Evolutionary conservation across 2,113 vertebrate species (phyloP), one percentile per base, ranked within the genome.

Genomic region (Myodes glareolus): DNA sequence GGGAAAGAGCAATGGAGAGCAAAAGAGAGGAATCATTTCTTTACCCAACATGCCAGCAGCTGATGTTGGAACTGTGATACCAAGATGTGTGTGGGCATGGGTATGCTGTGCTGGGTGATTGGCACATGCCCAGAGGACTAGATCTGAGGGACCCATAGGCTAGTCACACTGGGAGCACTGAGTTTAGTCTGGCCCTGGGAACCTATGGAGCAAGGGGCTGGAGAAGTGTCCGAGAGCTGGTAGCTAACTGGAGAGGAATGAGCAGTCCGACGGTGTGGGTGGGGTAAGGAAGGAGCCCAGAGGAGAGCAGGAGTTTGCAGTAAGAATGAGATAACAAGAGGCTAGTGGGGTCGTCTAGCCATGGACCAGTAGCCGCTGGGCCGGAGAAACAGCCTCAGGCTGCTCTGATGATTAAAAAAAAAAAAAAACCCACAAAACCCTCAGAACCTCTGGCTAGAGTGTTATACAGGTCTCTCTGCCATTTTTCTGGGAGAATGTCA

Each of bases 31-130:
- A 85, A 33, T 36, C 11, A 5, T 21, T 23, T 65, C 17, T 73
- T 76, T 21, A 10, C 84, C 68, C 21, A 68, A 1, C 13, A 39
- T 19, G 23, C 29, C 45, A 31, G 31, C 29, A 13, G 4, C 14
- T 10, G 5, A 7, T n/a, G 4, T 7, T 88, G 88, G 39, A 17
- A 9, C 27, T 10, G 4, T 72, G 70, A 5, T 52, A 42, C 63
- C 6, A 7, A 16, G 0, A 31, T 27, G 52, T 39, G n/a, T 14
- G 3, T 2, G 27, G 81, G 61, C 50, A 42, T n/a, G 47, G 75
- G 10, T 11, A 0, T 11, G 31, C 17, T 3, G 0, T 29, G 42
- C 65, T 7, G 3, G 16, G 50, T 45, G 65, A 68, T 25, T 50
- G 11, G 67, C 3, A 1, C 1, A 8, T 86, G n/a, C 29, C 39